Evolutionary conservation across 2,888 invertebrate genomes (phyloP), one percentile per base, ranked within the genome.

Genomic region (Drosophila demipolita): DNA sequence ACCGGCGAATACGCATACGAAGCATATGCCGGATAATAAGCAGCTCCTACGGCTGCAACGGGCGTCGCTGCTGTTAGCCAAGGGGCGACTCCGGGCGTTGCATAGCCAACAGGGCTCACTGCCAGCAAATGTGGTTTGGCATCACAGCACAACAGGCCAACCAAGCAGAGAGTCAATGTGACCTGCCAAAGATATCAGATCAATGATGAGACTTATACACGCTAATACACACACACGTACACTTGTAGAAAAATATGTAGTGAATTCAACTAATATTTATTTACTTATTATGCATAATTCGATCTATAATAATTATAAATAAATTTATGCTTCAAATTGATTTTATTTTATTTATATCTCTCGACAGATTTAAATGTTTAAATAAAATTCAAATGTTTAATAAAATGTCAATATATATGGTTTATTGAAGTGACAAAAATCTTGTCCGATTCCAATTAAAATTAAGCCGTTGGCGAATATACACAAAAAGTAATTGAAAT

Each of bases 11-110:
- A 87, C 71, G 89, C 58, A 83, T 87, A 87, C 67, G 87, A 59
- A 40, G 87, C 84, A 59, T 87, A 90, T 35, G 89, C 82, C 67
- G 90, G 87, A 73, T 90, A 90, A 62, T 89, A 86, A 49, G 83
- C 80, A 40, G 59, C 58, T 8, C 62, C 58, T 55, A 69, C n/a
- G 40, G 70, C 48, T 59, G 87, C 77, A 17, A 66, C 63, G 0
- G 79, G 62, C 12, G 64, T 50, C 26, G 71, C 53, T 12, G 67
- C 55, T 15, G 72, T 53, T 23, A 78, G 20, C 84, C 87, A 80
- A 11, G 77, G 38, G 26, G 55, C 53, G 33, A 66, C 80, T n/a
- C 73, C 81, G 32, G 76, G 66, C 36, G 86, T 82, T 55, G 88
- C 86, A 87, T 89, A 89, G 60, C 71, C 66, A 33, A 90, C 81